Conservation (phyloP, 2,888 invertebrate species). For the Pemphredon lugubris region DNA sequence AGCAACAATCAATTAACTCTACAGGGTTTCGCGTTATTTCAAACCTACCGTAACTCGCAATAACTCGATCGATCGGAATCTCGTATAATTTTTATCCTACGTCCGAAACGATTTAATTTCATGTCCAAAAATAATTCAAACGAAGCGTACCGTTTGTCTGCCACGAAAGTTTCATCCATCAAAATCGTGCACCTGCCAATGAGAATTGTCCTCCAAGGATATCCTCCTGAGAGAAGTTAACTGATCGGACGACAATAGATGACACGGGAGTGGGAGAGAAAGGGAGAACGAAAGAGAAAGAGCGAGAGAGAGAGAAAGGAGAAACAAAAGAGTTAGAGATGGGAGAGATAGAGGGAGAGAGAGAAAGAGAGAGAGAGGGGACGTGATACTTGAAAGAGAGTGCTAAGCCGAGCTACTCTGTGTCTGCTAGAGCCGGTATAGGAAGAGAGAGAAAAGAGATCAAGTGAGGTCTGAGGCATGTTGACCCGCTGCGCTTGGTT, state of each 20-base stretch:
- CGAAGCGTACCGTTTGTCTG: slow-evolving; percentile 27
- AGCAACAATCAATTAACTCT: background rate
- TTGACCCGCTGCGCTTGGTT: slow-evolving; percentile 75
- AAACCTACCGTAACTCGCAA: background rate
- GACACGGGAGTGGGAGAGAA: slow-evolving; percentile 25
- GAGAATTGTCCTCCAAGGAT: slow-evolving; percentile 11
- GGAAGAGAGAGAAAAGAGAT: slow-evolving; percentile 68
- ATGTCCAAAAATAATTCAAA: background rate
- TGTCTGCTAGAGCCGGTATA: slow-evolving; percentile 76
- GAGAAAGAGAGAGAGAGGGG: slow-evolving; percentile 34
- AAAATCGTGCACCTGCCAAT: slow-evolving; percentile 53
- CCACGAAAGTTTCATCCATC: slow-evolving; percentile 7
- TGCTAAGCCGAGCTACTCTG: slow-evolving; percentile 78
- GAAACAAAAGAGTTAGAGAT: slow-evolving; percentile 34
- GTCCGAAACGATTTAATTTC: too few species aligned
- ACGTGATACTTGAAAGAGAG: slow-evolving; percentile 61
- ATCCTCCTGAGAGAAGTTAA: slow-evolving; percentile 39
- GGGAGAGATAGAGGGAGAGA: slow-evolving; percentile 34
- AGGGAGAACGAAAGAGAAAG: slow-evolving; percentile 9
- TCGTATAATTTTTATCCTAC: too few species aligned
- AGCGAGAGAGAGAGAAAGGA: slow-evolving; percentile 30
- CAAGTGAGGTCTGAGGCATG: slow-evolving; percentile 75
- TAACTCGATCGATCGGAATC: too few species aligned
- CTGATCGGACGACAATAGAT: slow-evolving; percentile 20
- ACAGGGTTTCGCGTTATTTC: background rate